Percentiles rank a stretch among this genome's conserved stretches.
phyloP scores from a whole-genome alignment of 2,888 invertebrate species.

The Phengaris alcon region DNA sequence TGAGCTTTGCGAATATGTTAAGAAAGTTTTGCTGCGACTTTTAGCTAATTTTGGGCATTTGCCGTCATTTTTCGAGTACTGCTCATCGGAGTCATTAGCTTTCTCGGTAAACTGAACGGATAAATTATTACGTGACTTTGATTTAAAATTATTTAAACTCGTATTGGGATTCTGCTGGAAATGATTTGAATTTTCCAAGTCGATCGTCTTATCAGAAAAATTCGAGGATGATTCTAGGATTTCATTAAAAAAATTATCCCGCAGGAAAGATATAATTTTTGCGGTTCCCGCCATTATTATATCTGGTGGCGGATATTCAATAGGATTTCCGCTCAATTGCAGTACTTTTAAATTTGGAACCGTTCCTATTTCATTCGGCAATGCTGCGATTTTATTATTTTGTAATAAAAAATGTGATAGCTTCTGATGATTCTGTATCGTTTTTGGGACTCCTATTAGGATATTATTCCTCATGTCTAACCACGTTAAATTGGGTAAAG shows the following conservation, averaged over 20 bases:
- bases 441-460: conserved; percentile 74
- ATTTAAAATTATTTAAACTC: conserved; percentile 53
- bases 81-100: conserved; percentile 51
- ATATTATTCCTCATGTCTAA: conserved; percentile 82
- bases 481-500: conserved; percentile 79
- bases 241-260: conserved; percentile 56
- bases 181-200: conserved; percentile 44
- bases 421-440: conserved; percentile 76
- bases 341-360: conserved; percentile 80
- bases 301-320: conserved; percentile 77
- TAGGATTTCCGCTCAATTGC: conserved; percentile 81
- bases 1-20: conserved; percentile 66
- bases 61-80: conserved; percentile 52
- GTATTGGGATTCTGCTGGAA: conserved; percentile 62
- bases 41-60: conserved; percentile 64
- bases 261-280: conserved; percentile 56
- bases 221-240: conserved; percentile 56
- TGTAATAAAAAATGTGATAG: conserved; percentile 82
- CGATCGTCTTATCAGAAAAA: conserved; percentile 48
- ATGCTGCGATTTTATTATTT: conserved; percentile 78
- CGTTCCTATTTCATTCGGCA: conserved; percentile 83
- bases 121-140: conserved; percentile 48
- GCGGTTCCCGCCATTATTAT: conserved; percentile 75
- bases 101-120: conserved; percentile 60
- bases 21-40: conserved; percentile 61